Evolutionary conservation across 2,888 invertebrate genomes (phyloP).

Genomic region (Mesorhabditis belari): DNA sequence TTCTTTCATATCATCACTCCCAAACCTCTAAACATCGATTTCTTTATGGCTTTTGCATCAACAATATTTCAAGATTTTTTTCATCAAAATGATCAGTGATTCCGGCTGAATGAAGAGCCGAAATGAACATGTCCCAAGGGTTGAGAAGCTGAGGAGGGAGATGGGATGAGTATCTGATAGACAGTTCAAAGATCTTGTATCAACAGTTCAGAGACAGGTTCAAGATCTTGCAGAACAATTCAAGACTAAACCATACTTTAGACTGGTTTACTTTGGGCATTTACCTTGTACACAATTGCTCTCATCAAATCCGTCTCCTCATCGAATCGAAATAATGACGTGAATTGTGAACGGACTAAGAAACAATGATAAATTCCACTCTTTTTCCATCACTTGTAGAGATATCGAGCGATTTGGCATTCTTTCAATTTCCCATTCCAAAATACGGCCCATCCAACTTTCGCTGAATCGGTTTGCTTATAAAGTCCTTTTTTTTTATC

Average conservation of each 20-base stretch:
- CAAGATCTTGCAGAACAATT: no score
- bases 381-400: neutral
- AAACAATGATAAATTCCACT: neutral
- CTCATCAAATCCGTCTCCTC: neutral
- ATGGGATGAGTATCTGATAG: no score
- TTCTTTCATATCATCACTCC: neutral
- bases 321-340: neutral
- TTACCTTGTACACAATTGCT: neutral
- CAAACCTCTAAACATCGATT: neutral
- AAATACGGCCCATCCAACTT: neutral
- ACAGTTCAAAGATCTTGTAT: no score
- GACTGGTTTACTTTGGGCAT: neutral
- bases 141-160: no score
- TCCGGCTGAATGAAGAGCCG: neutral
- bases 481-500: no score
- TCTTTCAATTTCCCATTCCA: neutral
- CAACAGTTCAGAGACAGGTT: no score
- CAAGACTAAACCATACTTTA: no score
- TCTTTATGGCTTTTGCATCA: neutral
- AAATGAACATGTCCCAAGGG: neutral
- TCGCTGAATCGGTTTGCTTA: neutral
- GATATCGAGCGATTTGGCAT: neutral
- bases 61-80: neutral
- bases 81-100: neutral
- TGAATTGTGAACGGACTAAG: neutral